These are phyloP conservation scores for Sphenopsis melanotis DNA, from an alignment of 2,797 vertebrate species.

Conservation along the genomic window DNA sequence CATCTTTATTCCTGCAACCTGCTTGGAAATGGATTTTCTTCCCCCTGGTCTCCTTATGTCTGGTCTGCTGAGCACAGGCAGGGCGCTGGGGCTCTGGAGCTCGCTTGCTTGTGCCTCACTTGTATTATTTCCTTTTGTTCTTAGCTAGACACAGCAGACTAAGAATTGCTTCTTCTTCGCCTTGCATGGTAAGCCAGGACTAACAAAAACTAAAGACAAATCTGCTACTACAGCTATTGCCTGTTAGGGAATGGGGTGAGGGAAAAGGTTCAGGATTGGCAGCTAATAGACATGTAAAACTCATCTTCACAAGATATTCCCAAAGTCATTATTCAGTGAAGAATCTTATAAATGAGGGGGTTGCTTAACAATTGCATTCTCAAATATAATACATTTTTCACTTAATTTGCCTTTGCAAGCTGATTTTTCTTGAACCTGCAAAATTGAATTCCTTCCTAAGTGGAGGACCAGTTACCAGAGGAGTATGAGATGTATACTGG, in stretches of 20 bases:
- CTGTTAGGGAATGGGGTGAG: not conserved
- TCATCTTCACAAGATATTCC: not conserved
- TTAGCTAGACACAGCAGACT: not conserved
- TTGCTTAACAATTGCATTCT: not conserved
- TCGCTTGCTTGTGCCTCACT: not conserved
- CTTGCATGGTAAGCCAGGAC: not conserved
- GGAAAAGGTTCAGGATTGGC: not conserved
- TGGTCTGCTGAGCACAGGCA: not conserved
- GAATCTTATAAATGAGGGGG: not conserved
- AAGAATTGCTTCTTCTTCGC: not conserved
- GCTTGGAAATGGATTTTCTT: not conserved
- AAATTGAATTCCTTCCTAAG: not conserved
- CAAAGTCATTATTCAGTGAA: constrained; percentile 14
- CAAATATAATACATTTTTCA: not conserved
- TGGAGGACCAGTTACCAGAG: not conserved
- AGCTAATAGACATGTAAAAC: not conserved
- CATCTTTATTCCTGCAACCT: not conserved
- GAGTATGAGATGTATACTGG: not conserved
- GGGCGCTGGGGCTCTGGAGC: not conserved
- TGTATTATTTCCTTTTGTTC: not conserved
- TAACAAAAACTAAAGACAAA: not conserved
- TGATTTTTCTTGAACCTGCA: not conserved
- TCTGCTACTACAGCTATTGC: not conserved
- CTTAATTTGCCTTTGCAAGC: not conserved
- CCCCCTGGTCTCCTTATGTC: not conserved